A percentile compares a stretch with the other conserved stretches of the same genome.
phyloP scores from a whole-genome alignment of 53 echinoderm and acorn worm species.

The Crossaster papposus region DNA sequence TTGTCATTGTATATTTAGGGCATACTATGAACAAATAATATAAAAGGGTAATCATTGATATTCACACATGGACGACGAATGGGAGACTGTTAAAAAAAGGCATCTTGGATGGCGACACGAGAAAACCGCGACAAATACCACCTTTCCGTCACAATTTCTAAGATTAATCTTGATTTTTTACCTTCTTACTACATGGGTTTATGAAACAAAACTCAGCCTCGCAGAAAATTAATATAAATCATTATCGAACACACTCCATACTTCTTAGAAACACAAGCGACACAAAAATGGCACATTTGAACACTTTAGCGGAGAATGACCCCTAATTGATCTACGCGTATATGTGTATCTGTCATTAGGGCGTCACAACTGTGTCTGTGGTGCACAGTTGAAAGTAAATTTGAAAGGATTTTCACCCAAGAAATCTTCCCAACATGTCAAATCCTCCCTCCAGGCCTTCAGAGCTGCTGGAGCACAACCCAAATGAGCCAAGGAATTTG shows the following conservation, averaged over 20 bases:
- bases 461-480: too few relatives aligned
- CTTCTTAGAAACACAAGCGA: not conserved
- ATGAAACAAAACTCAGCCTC: conserved; percentile 5
- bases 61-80: not conserved
- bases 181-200: conserved; percentile 8
- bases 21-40: not conserved
- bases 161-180: not conserved
- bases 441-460: too few relatives aligned
- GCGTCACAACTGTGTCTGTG: too few relatives aligned
- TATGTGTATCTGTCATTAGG: too few relatives aligned
- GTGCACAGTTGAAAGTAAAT: too few relatives aligned
- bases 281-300: conserved; percentile 10
- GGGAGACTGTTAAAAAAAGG: not conserved
- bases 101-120: conserved; percentile 14
- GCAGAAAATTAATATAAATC: conserved; percentile 5
- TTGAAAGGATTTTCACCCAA: too few relatives aligned
- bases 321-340: not conserved
- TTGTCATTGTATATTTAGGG: conserved; percentile 17
- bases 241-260: conserved; percentile 3
- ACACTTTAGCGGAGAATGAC: conserved; percentile 17
- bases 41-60: conserved; percentile 1
- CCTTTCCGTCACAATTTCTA: not conserved
- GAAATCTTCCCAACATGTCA: too few relatives aligned
- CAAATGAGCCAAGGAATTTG: too few relatives aligned
- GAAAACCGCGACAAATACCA: not conserved